These are phyloP conservation scores for Galemys pyrenaicus DNA, from an alignment of 2,113 vertebrate genomes.

Conservation along the genomic window DNA sequence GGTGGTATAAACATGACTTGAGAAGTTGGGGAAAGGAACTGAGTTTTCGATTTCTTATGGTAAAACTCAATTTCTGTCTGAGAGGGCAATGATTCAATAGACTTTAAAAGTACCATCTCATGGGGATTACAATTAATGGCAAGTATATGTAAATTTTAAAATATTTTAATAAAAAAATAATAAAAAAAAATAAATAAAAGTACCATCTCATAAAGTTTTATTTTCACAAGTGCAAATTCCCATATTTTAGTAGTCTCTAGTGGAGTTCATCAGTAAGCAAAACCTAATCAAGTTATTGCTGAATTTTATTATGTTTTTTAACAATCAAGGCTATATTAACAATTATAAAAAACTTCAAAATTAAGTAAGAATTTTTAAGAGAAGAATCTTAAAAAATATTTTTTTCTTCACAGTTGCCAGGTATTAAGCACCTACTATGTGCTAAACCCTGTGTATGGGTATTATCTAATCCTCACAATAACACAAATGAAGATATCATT, in stretches of 20 bases:
- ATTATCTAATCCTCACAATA: background rate
- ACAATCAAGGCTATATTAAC: background rate
- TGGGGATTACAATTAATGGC: too few species aligned
- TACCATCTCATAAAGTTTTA: background rate
- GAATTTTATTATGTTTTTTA: background rate
- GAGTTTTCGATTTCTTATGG: background rate
- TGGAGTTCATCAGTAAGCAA: conserved; percentile 30
- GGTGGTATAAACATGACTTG: background rate
- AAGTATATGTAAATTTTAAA: too few species aligned
- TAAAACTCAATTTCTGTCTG: background rate
- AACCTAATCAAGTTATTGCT: background rate
- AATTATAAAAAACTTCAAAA: conserved; percentile 33
- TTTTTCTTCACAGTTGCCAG: background rate
- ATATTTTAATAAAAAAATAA: too few species aligned
- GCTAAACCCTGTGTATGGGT: rapidly evolving
- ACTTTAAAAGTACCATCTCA: background rate
- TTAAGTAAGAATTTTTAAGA: background rate
- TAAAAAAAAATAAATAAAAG: too few species aligned
- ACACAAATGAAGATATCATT: background rate
- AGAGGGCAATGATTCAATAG: background rate
- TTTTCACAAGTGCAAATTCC: conserved; percentile 2
- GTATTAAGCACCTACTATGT: background rate
- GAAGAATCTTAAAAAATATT: background rate
- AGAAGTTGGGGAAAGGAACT: background rate
- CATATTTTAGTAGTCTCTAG: background rate